phyloP scores from a whole-genome alignment of 2,113 vertebrate genomes.

The Stercorarius parasiticus region DNA sequence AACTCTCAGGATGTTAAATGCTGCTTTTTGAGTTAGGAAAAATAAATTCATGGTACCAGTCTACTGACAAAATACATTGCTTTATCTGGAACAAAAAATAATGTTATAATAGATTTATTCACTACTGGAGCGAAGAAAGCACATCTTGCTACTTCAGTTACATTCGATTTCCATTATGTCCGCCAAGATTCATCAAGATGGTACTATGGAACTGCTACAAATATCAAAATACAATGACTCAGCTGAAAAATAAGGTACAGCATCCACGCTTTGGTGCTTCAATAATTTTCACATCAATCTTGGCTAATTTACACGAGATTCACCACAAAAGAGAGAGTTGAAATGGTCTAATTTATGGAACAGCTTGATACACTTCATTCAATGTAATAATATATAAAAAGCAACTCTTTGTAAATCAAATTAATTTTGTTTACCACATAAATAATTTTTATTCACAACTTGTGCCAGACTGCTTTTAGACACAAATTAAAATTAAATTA shows the following conservation, averaged over 20 bases:
- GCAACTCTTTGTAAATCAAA: not conserved
- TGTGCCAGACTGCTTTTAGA: not conserved
- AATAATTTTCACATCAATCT: not conserved
- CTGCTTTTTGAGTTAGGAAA: not conserved
- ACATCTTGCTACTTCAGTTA: not conserved
- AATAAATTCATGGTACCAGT: not conserved
- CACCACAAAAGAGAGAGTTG: not conserved
- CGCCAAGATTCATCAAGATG: not conserved
- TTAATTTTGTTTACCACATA: not conserved
- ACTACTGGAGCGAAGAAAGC: not conserved
- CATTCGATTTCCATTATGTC: not conserved
- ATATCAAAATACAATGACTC: not conserved
- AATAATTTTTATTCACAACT: not conserved
- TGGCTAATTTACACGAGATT: not conserved
- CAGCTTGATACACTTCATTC: not conserved
- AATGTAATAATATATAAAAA: not conserved
- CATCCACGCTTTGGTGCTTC: not conserved
- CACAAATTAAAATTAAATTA: not conserved
- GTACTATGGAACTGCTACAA: not conserved
- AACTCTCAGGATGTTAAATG: not conserved
- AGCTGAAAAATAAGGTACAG: not conserved
- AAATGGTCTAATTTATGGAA: not conserved
- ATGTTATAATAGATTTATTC: not conserved
- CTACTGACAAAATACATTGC: not conserved
- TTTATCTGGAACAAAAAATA: not conserved